Conservation (phyloP, 2,888 invertebrate species). For the Helicoverpa assulta region DNA sequence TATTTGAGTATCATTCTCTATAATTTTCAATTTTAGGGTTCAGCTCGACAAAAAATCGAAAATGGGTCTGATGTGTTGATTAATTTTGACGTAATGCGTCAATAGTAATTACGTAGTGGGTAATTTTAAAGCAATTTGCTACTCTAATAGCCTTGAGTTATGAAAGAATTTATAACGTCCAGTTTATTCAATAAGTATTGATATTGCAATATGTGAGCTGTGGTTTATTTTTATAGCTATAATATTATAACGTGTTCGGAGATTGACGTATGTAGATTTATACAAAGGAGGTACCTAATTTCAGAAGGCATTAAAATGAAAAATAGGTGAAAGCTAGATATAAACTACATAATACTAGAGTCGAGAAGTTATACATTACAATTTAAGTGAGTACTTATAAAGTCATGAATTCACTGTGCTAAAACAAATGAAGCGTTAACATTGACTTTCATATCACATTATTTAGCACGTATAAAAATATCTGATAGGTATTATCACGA, state of each 20-base stretch:
- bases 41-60: conserved; percentile 52
- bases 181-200: conserved; percentile 44
- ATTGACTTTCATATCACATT: neutral
- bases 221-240: neutral
- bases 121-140: conserved; percentile 50
- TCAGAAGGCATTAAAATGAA: too few relatives aligned
- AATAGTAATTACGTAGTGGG: conserved; percentile 50
- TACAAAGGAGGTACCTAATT: too few relatives aligned
- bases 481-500: conserved; percentile 49
- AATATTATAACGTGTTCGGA: neutral
- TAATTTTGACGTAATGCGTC: conserved; percentile 57
- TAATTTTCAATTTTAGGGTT: conserved; percentile 65
- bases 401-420: neutral
- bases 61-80: conserved; percentile 57
- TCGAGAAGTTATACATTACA: neutral
- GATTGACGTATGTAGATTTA: too few relatives aligned
- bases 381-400: too few relatives aligned
- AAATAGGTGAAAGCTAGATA: too few relatives aligned
- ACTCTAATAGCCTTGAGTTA: conserved; percentile 46
- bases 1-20: conserved; percentile 84
- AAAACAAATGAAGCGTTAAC: neutral
- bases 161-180: conserved; percentile 28
- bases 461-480: conserved; percentile 22
- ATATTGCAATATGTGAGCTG: conserved; percentile 3
- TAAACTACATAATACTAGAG: neutral